Evolutionary conservation across 2,888 invertebrate genomes (phyloP).

Genomic region (Furcula furcula): DNA sequence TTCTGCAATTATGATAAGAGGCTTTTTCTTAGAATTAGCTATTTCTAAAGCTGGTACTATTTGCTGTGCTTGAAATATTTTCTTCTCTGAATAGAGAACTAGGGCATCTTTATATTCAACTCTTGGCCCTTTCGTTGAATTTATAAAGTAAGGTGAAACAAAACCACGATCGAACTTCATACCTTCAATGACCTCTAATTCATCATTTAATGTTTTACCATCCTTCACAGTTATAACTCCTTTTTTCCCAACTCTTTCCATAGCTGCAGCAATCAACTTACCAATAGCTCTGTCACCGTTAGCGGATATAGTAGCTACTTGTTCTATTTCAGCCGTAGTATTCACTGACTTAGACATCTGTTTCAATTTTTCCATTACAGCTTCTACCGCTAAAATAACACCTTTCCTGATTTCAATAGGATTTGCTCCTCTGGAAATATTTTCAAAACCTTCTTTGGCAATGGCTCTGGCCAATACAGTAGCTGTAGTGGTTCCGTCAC

Average conservation of each 20-base stretch:
- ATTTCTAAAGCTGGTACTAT: slow-evolving; percentile 98
- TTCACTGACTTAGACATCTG: slow-evolving; percentile 94
- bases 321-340: slow-evolving; percentile 98
- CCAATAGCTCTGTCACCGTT: slow-evolving; percentile 97
- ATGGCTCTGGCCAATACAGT: slow-evolving; percentile 98
- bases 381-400: slow-evolving; percentile 97
- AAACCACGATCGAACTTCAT: slow-evolving; percentile 99
- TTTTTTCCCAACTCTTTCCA: slow-evolving; percentile 97
- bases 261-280: slow-evolving; percentile 95
- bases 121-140: slow-evolving; percentile 97
- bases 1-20: slow-evolving; percentile 96
- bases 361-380: slow-evolving; percentile 91
- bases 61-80: slow-evolving; percentile 96
- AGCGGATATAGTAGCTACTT: slow-evolving; percentile 99
- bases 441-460: slow-evolving; percentile 99
- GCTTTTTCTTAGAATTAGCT: slow-evolving; percentile 94
- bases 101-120: slow-evolving; percentile 98
- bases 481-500: slow-evolving; percentile 99
- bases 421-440: slow-evolving; percentile 97
- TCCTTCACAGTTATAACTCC: slow-evolving; percentile 99
- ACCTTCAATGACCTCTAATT: slow-evolving; percentile 97
- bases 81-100: slow-evolving; percentile 96
- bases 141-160: slow-evolving; percentile 99
- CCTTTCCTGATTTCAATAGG: slow-evolving; percentile 96
- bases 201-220: slow-evolving; percentile 97